Conservation (phyloP, 2,113 vertebrate species). For the Cyphomyrus discorhynchus region DNA sequence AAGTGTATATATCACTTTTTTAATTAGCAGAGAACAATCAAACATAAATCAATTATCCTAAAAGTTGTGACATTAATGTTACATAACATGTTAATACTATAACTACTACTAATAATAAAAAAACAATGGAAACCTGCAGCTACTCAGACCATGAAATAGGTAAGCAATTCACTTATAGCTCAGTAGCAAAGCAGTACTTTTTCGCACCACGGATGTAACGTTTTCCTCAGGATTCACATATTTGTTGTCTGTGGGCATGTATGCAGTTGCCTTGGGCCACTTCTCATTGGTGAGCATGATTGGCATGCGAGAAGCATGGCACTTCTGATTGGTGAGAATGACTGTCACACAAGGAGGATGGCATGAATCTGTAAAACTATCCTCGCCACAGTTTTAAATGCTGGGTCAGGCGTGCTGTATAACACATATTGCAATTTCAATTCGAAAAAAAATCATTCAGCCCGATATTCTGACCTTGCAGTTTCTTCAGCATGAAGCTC, state of each 20-base stretch:
- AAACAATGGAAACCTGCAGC: background rate
- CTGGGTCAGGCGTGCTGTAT: background rate
- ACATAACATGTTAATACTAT: background rate
- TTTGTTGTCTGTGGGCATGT: background rate
- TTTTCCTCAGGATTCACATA: background rate
- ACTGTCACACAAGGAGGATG: background rate
- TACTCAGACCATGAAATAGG: background rate
- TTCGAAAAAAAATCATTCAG: background rate
- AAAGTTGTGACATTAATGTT: background rate
- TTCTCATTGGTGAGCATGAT: background rate
- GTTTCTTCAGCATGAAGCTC: background rate
- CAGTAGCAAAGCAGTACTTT: background rate
- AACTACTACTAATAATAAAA: background rate
- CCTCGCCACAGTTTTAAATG: background rate
- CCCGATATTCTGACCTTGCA: background rate
- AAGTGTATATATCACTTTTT: background rate
- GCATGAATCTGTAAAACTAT: background rate
- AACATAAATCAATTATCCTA: background rate
- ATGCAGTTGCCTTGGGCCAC: background rate
- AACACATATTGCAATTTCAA: background rate
- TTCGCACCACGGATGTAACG: background rate
- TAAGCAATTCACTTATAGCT: background rate
- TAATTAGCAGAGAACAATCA: background rate
- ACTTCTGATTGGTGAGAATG: too few relatives aligned
- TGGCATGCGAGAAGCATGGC: background rate